Evolutionary conservation across 2,797 vertebrate genomes (phyloP), one percentile per base, ranked within the genome.

Genomic region (Sylvia borin): DNA sequence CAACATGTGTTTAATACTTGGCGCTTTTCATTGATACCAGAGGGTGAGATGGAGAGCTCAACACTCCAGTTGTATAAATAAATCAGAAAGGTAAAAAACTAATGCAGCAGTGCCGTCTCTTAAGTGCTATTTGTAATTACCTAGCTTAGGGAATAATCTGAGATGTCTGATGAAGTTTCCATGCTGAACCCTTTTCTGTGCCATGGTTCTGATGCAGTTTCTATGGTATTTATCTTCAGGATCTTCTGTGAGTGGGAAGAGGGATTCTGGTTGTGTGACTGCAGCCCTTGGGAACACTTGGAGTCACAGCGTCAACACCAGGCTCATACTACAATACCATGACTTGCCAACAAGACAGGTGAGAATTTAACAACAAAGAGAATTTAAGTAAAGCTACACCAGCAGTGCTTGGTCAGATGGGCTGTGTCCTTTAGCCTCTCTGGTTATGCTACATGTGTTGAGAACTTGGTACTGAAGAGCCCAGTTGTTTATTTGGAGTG

Each of bases 301-400:
- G 98, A 98, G 98, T 95, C 98, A 99, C 96, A 98, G 97, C 1
- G 93, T 99, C 92, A 98, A 98, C 95, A 98, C 98, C 11, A 98
- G 98, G 54, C 97, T 99, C 73, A 98, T 98, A 66, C 94, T 99
- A 26, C 98, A 98, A 13, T 98, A 97, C 78, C 94, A 97, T 32
- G 97, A 98, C 87, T 89, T 95, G 26, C 94, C 86, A 1, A 95
- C 90, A 79, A 98, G 97, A 97, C 98, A 98, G 98, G 98, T 98
- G 92, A 98, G 97, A 91, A 84, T 38, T 38, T 70, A 55, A 68
- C 45, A 72, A 11, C 4, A 3, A 53, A 67, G 20, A 79, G 22
- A 88, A 53, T 75, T 86, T 73, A 55, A 62, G 45, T 57, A 38
- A 88, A 85, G 26, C 34, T 38, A 8, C 26, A 25, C 11, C 40